phyloP scores from a whole-genome alignment of 1,140 invertebrate species.

The Leptopilina clavipes region DNA sequence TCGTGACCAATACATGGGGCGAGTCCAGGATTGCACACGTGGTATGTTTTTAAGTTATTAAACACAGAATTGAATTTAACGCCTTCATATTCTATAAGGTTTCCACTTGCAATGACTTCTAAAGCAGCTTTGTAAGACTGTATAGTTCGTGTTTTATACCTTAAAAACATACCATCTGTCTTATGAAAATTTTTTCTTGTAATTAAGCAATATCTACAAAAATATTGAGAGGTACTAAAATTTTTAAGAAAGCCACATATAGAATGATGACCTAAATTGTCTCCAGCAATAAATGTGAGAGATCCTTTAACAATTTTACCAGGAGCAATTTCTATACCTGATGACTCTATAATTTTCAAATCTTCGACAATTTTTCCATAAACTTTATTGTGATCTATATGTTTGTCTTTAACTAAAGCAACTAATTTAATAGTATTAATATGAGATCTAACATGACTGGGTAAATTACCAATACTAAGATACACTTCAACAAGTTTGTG shows the following conservation, averaged over 20 bases:
- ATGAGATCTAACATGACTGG: conserved; percentile 42
- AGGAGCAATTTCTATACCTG: conserved; percentile 48
- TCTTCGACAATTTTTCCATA: conserved; percentile 56
- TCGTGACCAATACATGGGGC: conserved; percentile 46
- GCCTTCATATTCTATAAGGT: conserved; percentile 28
- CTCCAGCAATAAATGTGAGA: conserved; percentile 55
- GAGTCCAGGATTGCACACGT: conserved; percentile 44
- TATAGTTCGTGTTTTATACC: not conserved
- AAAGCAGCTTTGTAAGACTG: conserved; percentile 23
- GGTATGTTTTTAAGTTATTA: conserved; percentile 41
- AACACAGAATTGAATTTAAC: conserved; percentile 40
- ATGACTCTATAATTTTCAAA: conserved; percentile 57
- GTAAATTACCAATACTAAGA: conserved; percentile 55
- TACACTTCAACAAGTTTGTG: conserved; percentile 64
- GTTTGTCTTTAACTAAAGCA: conserved; percentile 55
- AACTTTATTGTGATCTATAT: conserved; percentile 53
- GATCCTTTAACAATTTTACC: conserved; percentile 49
- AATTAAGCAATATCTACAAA: conserved; percentile 43
- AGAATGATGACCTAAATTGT: conserved; percentile 59
- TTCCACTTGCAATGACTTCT: not conserved
- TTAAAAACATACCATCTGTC: not conserved
- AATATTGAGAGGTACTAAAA: conserved; percentile 39
- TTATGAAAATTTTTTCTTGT: not conserved
- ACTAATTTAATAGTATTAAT: conserved; percentile 62
- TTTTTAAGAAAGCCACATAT: conserved; percentile 56